Conservation (phyloP, 2,113 vertebrate species). For the Megaptera novaeangliae region DNA sequence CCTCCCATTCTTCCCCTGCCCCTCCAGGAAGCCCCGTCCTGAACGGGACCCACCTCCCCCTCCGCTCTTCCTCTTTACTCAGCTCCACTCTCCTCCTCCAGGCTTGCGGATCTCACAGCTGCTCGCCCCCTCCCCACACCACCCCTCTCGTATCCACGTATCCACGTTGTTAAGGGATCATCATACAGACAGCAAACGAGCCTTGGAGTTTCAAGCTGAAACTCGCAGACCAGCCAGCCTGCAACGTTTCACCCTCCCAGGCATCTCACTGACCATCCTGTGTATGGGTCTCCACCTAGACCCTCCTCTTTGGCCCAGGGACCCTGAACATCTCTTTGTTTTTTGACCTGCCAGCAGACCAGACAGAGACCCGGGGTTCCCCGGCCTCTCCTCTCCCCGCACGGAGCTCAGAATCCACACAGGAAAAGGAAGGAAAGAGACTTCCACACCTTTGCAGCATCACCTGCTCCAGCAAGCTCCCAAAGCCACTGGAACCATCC, state of each 20-base stretch:
- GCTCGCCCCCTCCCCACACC: conserved; percentile 26
- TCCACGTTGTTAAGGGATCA: conserved; percentile 28
- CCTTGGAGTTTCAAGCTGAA: conserved; percentile 45
- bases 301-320: background rate
- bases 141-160: conserved; percentile 26
- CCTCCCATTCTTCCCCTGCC: background rate
- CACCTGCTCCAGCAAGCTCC: conserved; percentile 35
- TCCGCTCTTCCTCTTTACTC: background rate
- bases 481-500: conserved; percentile 18
- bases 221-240: conserved; percentile 14
- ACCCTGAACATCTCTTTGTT: conserved; percentile 7
- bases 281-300: background rate
- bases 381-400: background rate
- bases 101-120: conserved; percentile 51
- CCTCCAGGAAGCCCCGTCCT: conserved; percentile 20
- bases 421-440: conserved; percentile 24
- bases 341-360: background rate
- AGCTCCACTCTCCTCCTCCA: conserved; percentile 43
- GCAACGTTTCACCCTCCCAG: background rate
- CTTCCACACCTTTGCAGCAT: conserved; percentile 39
- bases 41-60: background rate
- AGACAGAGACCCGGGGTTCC: background rate
- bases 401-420: background rate
- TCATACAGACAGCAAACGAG: conserved; percentile 37
- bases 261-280: background rate